Evolutionary conservation across 92 coral and sea anemone species (phyloP), one percentile per base, ranked within the genome.

Genomic region (Actinostola sp.): DNA sequence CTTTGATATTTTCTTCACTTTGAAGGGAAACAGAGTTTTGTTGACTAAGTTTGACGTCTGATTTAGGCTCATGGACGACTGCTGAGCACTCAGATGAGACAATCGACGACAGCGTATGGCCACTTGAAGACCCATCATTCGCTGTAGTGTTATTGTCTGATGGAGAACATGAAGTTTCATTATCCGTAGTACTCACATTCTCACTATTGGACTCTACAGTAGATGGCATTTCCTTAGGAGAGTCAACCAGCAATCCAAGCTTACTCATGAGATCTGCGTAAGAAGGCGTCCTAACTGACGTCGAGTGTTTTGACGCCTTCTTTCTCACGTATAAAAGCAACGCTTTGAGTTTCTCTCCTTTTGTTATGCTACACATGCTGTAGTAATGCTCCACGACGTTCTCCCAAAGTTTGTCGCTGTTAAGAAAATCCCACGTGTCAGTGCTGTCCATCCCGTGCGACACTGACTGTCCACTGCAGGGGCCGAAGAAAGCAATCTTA

Each of bases 321-420:
- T 70, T 83, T 58, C 72, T 88, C 21, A 87, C 72, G 68, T 88
- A 91, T 51, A 94, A 84, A 36, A 88, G 61, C 85, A 91, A 30
- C 27, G 90, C 80, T 29, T 65, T 79, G 19, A 44, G 8, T 78
- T 82, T 78, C 67, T 70, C 64, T 31, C 77, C 82, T 11, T 24
- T 27, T 11, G 86, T 61, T 28, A 68, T 81, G 73, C 75, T 94
- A 63, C 97, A 91, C 27, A 94, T 51, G 46, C 95, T 82, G 81
- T 91, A 94, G 73, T 89, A 88, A 78, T 88, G 81, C 64, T 91
- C 98, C 17, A 94, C 54, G 3, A 91, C 98, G 52, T 82, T 85
- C 39, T 85, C 92, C 98, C 98, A 94, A n/a, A 88, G 42, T 16
- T 65, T 79, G 34, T 94, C 97, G 30, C 75, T 24, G 4, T 89